Percentiles rank a stretch among this genome's conserved stretches.
These are phyloP conservation scores for Polyommatus icarus DNA, from an alignment of 2,888 invertebrate genomes.

Conservation along the genomic window DNA sequence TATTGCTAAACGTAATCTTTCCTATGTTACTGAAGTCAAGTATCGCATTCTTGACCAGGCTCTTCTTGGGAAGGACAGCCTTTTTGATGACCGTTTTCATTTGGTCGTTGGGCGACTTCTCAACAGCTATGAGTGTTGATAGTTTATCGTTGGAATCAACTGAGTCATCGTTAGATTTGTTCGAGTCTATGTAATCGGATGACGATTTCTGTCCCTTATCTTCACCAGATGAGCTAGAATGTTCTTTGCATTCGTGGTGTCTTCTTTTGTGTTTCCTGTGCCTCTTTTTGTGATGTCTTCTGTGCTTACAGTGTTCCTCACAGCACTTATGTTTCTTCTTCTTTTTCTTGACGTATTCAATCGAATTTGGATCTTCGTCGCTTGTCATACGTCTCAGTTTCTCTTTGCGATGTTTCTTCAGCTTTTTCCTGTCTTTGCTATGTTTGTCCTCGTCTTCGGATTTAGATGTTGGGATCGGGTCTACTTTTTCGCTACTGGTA, in stretches of 20 bases:
- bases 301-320: constrained; percentile 86
- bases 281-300: constrained; percentile 88
- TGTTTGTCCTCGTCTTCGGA: constrained; percentile 70
- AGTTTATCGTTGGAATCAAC: constrained; percentile 63
- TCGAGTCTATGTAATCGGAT: constrained; percentile 67
- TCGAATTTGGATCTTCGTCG: constrained; percentile 64
- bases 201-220: constrained; percentile 70
- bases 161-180: constrained; percentile 73
- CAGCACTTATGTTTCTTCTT: constrained; percentile 85
- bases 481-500: constrained; percentile 51
- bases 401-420: constrained; percentile 85
- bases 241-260: constrained; percentile 80
- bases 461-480: constrained; percentile 42
- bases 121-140: constrained; percentile 64
- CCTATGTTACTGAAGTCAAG: constrained; percentile 66
- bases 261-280: constrained; percentile 89
- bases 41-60: constrained; percentile 64
- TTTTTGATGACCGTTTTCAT: constrained; percentile 73
- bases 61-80: constrained; percentile 64
- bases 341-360: constrained; percentile 82
- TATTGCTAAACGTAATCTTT: constrained; percentile 46
- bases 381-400: constrained; percentile 75
- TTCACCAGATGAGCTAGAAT: constrained; percentile 75
- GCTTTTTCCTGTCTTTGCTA: constrained; percentile 81
- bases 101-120: constrained; percentile 66